phyloP scores from a whole-genome alignment of 2,113 vertebrate genomes.

The Cepphus grylle region DNA sequence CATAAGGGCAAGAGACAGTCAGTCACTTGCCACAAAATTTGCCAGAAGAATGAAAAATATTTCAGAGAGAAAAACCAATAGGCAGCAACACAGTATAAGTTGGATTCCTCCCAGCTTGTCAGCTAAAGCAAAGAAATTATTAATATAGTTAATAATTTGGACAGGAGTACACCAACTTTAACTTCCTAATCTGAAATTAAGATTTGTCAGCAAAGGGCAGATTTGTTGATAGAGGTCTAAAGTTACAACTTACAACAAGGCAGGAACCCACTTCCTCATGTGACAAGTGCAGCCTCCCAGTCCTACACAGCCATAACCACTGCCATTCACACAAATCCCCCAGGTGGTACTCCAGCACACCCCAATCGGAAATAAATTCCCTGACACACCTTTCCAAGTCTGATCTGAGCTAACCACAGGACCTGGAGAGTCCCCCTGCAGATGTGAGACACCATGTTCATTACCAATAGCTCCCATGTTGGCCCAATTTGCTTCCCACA shows the following conservation, averaged over 20 bases:
- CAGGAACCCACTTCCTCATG: background rate
- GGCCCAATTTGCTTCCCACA: background rate
- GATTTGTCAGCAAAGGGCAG: background rate
- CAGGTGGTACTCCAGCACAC: background rate
- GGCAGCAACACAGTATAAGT: background rate
- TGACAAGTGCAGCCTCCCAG: background rate
- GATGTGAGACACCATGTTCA: background rate
- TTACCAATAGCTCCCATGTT: background rate
- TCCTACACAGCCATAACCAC: background rate
- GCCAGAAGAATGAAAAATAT: background rate
- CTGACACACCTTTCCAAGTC: background rate
- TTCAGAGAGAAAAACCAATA: background rate
- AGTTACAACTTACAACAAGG: background rate
- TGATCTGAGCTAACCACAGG: background rate
- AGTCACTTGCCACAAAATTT: background rate
- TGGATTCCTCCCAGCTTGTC: background rate
- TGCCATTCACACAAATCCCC: background rate
- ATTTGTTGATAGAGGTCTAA: background rate
- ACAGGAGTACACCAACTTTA: background rate
- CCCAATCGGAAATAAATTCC: background rate
- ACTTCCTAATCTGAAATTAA: background rate
- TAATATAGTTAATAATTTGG: background rate
- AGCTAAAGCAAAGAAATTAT: background rate
- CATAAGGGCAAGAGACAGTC: background rate
- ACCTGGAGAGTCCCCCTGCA: background rate